Evolutionary conservation across 1,140 invertebrate genomes (phyloP), one percentile per base, ranked within the genome.

Genomic region (Ooceraea biroi): DNA sequence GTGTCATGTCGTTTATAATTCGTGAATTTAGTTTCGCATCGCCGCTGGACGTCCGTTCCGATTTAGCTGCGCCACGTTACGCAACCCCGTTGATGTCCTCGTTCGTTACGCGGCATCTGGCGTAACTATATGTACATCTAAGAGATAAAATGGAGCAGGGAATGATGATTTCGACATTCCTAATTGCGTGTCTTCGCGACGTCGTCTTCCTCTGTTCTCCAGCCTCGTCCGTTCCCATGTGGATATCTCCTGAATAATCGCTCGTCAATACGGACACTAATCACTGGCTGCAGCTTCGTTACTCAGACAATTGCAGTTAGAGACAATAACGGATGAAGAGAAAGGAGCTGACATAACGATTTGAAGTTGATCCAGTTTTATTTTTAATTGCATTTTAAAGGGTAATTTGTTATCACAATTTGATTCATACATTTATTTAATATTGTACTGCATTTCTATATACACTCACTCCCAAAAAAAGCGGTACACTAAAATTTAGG

Each of bases 91-190:
- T 17, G 48, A n/a, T n/a, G n/a, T 48, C 27, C 17, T 27, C 27
- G 14, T 66, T 3, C 61, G 4, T 48, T 57, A 19, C 17, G 17
- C 58, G 22, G 14, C 36, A 57, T 30, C 50, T 19, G 36, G 11
- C n/a, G 17, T 46, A 57, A 55, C 74, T 78, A 66, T 57, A 69
- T 78, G 55, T 61, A 22, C 48, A 78, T n/a, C n/a, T n/a, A n/a
- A n/a, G n/a, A n/a, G n/a, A n/a, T n/a, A n/a, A 69, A 69, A 69
- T 44, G 14, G 30, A 55, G 46, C 63, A 69, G 14, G 48, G 69
- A 78, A 68, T 69, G 76, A 78, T 17, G 36, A 71, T 80, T 80
- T 71, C 50, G 36, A 46, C 76, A 71, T 57, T 69, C 17, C 63
- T 78, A 68, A 78, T 69, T 69, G 36, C 19, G 17, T 22, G 41